Evolutionary conservation across 2,797 vertebrate genomes (phyloP).

Genomic region (Dryobates pubescens): DNA sequence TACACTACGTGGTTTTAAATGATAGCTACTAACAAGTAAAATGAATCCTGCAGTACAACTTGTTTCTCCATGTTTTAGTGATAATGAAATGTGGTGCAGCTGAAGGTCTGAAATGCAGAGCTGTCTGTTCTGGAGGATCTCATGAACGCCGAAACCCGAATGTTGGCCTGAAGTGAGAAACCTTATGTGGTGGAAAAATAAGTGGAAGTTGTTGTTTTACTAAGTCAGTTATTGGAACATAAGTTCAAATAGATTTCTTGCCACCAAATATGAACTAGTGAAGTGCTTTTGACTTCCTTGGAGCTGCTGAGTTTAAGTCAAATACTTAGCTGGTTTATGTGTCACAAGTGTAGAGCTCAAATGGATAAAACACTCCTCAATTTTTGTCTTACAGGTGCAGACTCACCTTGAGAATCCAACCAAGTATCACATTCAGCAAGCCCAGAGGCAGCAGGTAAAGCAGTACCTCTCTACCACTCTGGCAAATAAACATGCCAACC

Average conservation of each 20-base stretch:
- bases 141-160: not conserved
- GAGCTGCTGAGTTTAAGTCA: not conserved
- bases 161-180: not conserved
- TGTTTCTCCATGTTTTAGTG: not conserved
- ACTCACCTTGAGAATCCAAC: conserved; percentile 94
- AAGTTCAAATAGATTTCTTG: not conserved
- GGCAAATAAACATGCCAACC: conserved; percentile 90
- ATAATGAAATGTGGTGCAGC: not conserved
- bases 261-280: not conserved
- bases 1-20: not conserved
- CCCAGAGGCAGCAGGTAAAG: conserved; percentile 96
- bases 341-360: not conserved
- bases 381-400: conserved; percentile 86
- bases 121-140: not conserved
- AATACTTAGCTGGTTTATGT: not conserved
- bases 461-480: conserved; percentile 95
- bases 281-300: not conserved
- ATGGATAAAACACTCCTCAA: too few species aligned
- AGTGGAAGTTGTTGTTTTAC: not conserved
- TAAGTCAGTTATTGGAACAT: not conserved
- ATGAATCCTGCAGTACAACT: not conserved
- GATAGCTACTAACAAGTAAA: not conserved
- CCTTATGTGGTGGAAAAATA: not conserved
- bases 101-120: not conserved
- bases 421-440: conserved; percentile 97